phyloP scores from a whole-genome alignment of 2,113 vertebrate genomes.

The Polyodon spathula region DNA sequence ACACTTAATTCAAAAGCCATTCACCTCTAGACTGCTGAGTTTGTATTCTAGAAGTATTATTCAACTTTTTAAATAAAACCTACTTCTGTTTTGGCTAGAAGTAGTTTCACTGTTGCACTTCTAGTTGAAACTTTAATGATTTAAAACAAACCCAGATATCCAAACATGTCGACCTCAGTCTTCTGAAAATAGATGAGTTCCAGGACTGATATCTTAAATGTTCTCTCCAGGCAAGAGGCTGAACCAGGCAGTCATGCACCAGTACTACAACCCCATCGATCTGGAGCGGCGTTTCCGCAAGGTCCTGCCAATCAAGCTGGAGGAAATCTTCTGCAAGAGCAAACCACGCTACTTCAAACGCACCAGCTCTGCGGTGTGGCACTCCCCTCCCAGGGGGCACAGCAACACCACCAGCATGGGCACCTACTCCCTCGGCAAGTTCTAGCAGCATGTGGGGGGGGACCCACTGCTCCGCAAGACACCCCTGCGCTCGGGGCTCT shows the following conservation, averaged over 20 bases:
- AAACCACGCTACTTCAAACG: constrained; percentile 91
- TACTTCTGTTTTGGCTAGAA: too few species aligned
- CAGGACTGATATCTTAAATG: too few species aligned
- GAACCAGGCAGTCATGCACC: constrained; percentile 62
- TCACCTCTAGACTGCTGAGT: too few species aligned
- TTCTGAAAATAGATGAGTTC: too few species aligned
- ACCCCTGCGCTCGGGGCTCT: too few species aligned
- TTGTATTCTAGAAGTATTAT: not conserved
- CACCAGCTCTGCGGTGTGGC: constrained; percentile 90
- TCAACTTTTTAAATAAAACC: not conserved
- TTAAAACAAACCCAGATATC: too few species aligned
- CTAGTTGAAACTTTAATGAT: too few species aligned
- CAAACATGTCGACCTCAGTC: too few species aligned
- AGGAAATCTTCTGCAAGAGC: constrained; percentile 81
- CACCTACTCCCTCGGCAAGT: not conserved
- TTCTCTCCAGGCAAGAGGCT: constrained; percentile 58
- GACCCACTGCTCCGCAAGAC: too few species aligned
- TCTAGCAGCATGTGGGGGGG: not conserved
- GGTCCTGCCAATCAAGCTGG: constrained; percentile 64
- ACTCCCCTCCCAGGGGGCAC: constrained; percentile 59
- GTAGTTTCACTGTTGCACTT: too few species aligned
- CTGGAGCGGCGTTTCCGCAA: constrained; percentile 58
- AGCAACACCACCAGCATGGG: constrained; percentile 5
- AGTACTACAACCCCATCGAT: constrained; percentile 75
- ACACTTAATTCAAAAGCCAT: too few species aligned